Evolutionary conservation across 2,888 invertebrate genomes (phyloP).

Genomic region (Agrochola circellaris): DNA sequence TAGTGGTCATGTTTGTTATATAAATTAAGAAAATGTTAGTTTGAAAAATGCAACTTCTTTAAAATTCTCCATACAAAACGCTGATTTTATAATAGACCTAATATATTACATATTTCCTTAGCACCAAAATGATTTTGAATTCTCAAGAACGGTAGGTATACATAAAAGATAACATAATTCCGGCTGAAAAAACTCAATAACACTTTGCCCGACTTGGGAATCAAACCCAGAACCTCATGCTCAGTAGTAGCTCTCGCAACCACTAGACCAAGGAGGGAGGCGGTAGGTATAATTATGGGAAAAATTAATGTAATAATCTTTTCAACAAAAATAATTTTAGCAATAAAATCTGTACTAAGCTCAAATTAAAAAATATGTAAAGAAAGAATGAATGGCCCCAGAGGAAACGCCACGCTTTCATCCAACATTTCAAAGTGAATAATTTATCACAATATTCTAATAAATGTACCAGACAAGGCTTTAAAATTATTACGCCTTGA

Average conservation of each 20-base stretch:
- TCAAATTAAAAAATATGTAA: constrained; percentile 2
- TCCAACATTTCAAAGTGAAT: constrained; percentile 43
- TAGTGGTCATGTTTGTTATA: no score
- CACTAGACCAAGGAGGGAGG: not conserved
- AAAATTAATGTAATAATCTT: constrained; percentile 14
- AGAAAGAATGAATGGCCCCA: constrained; percentile 1
- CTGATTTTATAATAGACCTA: no score
- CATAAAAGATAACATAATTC: not conserved
- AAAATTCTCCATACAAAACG: no score
- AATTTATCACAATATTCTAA: constrained; percentile 23
- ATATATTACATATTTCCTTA: no score
- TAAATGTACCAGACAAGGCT: constrained; percentile 19
- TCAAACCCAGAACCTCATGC: not conserved
- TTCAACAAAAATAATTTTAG: constrained; percentile 12
- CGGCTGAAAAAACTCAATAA: not conserved
- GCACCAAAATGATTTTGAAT: not conserved
- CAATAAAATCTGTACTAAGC: constrained; percentile 5
- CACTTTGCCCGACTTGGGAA: not conserved
- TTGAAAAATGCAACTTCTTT: no score
- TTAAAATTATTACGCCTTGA: constrained; percentile 8
- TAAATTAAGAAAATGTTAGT: no score
- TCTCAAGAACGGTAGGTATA: not conserved
- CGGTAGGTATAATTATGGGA: not conserved
- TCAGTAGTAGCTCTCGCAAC: not conserved
- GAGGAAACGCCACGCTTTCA: constrained; percentile 5